These are phyloP conservation scores for Tenrec ecaudatus DNA, from an alignment of 2,113 vertebrate genomes.

Conservation along the genomic window DNA sequence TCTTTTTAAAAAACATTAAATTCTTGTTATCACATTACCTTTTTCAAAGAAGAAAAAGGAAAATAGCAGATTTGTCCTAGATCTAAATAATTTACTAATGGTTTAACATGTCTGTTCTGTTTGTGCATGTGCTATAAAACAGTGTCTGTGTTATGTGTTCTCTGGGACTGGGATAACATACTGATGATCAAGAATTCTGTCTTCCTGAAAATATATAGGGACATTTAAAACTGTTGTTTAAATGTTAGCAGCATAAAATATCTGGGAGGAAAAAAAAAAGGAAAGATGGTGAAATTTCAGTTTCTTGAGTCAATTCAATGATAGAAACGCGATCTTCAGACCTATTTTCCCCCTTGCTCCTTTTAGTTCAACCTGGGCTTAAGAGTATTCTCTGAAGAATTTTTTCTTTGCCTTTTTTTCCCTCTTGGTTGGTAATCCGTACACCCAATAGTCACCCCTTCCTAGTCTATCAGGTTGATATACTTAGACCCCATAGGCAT, in stretches of 20 bases:
- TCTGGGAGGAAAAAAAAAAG: background rate
- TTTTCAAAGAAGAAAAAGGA: constrained; percentile 5
- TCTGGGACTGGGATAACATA: background rate
- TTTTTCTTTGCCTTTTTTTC: too few relatives aligned
- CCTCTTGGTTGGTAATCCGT: too few relatives aligned
- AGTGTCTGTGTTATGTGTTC: background rate
- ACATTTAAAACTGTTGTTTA: background rate
- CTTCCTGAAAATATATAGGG: background rate
- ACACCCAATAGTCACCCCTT: background rate
- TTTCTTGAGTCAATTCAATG: background rate
- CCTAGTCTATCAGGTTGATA: background rate
- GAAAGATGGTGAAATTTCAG: background rate
- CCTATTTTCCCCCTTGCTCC: background rate
- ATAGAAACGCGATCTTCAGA: background rate
- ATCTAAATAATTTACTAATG: background rate
- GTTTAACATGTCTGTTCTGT: background rate
- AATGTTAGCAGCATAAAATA: background rate
- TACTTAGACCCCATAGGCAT: background rate
- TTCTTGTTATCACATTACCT: background rate
- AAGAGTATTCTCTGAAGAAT: background rate
- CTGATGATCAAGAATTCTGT: background rate
- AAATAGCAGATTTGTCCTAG: background rate
- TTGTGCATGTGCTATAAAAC: background rate
- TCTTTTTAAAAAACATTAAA: background rate
- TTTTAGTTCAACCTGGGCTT: background rate